These are phyloP conservation scores for Petrocephalus sullivani DNA, from an alignment of 2,797 vertebrate genomes.

Conservation along the genomic window DNA sequence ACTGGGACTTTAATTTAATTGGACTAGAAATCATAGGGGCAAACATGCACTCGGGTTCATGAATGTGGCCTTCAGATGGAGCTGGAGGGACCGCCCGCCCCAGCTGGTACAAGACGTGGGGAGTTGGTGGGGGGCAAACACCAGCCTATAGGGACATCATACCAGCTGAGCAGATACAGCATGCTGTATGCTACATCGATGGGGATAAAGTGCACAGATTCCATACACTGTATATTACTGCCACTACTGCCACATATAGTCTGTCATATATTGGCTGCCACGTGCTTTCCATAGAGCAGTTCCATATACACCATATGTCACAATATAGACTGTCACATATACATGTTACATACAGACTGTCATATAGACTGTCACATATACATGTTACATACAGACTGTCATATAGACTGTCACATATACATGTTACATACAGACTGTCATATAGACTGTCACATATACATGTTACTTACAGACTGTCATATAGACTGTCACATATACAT, in stretches of 20 bases:
- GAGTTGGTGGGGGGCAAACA: not conserved
- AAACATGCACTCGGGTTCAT: conserved; percentile 16
- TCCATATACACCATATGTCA: no score
- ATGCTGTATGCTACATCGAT: not conserved
- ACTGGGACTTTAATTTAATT: conserved; percentile 56
- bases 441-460: no score
- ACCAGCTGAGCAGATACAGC: not conserved
- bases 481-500: no score
- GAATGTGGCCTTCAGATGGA: not conserved
- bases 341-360: no score
- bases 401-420: no score
- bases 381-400: no score
- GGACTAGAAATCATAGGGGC: conserved; percentile 55
- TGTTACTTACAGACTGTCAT: no score
- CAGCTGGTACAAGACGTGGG: not conserved
- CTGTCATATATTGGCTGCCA: no score
- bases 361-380: no score
- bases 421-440: no score
- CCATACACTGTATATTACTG: not conserved
- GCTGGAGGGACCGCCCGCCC: not conserved
- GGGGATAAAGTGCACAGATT: not conserved
- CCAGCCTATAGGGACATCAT: not conserved
- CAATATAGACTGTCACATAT: no score
- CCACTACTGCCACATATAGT: not conserved
- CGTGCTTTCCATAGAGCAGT: no score